A percentile compares a stretch with the other conserved stretches of the same genome.
Evolutionary conservation across 2,797 vertebrate species (phyloP).

Genomic region (Synanceia verrucosa): DNA sequence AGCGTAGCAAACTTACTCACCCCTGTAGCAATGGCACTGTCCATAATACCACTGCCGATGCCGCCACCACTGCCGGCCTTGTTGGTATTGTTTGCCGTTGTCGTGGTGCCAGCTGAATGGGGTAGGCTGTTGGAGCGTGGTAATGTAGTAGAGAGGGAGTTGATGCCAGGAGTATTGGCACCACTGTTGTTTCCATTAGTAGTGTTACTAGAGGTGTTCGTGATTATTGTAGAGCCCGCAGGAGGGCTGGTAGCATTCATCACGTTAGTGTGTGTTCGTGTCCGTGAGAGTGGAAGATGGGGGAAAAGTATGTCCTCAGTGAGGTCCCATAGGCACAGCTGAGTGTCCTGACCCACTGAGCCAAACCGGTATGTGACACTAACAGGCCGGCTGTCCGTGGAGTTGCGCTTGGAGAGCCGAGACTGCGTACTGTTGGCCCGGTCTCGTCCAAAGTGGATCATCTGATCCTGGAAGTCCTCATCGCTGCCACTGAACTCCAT

Average conservation of each 20-base stretch:
- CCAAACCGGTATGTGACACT: constrained; percentile 96
- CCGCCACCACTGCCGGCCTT: constrained; percentile 10
- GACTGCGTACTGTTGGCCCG: constrained; percentile 95
- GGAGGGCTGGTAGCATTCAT: constrained; percentile 95
- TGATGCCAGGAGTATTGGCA: constrained; percentile 84
- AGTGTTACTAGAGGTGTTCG: constrained; percentile 82
- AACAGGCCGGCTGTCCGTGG: constrained; percentile 94
- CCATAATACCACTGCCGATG: constrained; percentile 79
- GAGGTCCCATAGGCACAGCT: constrained; percentile 98
- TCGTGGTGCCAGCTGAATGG: constrained; percentile 87
- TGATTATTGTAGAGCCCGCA: constrained; percentile 83
- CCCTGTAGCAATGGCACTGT: constrained; percentile 91
- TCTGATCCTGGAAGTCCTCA: constrained; percentile 98
- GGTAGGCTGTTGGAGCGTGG: constrained; percentile 98
- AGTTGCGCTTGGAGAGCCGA: constrained; percentile 95
- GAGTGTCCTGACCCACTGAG: constrained; percentile 98
- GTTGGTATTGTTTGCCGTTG: constrained; percentile 86
- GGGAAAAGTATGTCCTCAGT: constrained; percentile 98
- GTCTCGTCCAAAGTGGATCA: constrained; percentile 89
- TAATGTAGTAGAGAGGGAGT: constrained; percentile 88
- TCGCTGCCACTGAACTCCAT: constrained; percentile 97
- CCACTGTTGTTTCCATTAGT: constrained; percentile 87
- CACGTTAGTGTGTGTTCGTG: constrained; percentile 96
- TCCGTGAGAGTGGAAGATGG: constrained; percentile 94
- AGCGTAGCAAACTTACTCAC: constrained; percentile 97